These are phyloP conservation scores for Lagopus leucura DNA, from an alignment of 2,113 vertebrate species.

Conservation along the genomic window DNA sequence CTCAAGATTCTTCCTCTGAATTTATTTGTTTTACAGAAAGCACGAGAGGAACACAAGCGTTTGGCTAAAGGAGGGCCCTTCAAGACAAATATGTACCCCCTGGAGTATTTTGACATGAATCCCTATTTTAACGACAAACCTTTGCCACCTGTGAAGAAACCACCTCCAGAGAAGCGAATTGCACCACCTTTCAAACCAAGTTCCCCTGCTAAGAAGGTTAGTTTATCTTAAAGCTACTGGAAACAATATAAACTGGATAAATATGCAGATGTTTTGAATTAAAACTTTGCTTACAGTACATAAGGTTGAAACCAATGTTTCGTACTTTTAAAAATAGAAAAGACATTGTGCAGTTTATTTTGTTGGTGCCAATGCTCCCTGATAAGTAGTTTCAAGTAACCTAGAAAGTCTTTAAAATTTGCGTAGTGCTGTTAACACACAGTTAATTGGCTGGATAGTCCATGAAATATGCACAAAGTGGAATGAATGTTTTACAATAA, in stretches of 20 bases:
- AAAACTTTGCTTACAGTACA: background rate
- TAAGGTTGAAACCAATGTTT: background rate
- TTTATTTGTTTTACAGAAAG: constrained; percentile 76
- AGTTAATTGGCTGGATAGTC: background rate
- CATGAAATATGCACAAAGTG: background rate
- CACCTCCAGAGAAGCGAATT: constrained; percentile 10
- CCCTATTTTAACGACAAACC: constrained; percentile 80
- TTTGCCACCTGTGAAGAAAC: constrained; percentile 75
- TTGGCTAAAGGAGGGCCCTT: constrained; percentile 85
- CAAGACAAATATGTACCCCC: constrained; percentile 83
- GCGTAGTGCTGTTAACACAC: background rate
- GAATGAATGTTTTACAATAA: background rate
- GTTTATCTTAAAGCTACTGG: background rate
- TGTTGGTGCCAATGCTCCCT: background rate
- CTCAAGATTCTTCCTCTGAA: background rate
- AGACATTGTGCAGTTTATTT: background rate
- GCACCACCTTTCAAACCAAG: constrained; percentile 83
- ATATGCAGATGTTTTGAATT: background rate
- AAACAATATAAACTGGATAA: background rate
- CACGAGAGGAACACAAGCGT: constrained; percentile 69
- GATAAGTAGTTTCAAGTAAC: background rate
- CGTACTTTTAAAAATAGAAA: background rate
- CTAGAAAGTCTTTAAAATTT: background rate
- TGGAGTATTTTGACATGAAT: constrained; percentile 86
- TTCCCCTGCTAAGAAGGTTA: constrained; percentile 87